phyloP scores from a whole-genome alignment of 2,888 invertebrate genomes.

The Heterodera filipjevi region DNA sequence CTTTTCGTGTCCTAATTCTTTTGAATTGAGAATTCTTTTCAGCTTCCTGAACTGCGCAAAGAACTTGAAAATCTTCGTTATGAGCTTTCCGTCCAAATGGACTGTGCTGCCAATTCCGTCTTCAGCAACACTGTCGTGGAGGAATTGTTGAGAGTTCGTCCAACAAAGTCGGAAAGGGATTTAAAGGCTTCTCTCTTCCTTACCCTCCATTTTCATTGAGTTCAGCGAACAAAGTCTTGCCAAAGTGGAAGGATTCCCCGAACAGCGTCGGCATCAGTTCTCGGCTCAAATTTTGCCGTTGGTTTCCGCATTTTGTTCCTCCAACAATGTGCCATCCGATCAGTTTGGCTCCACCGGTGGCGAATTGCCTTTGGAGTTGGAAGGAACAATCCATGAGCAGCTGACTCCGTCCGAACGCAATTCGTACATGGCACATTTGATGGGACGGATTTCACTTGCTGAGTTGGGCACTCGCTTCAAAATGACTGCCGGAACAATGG shows the following conservation, averaged over 20 bases:
- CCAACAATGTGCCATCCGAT: constrained; percentile 33
- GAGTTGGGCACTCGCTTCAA: constrained; percentile 32
- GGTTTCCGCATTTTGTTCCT: constrained; percentile 38
- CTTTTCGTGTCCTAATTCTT: neutral
- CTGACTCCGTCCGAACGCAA: constrained; percentile 39
- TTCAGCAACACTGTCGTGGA: constrained; percentile 73
- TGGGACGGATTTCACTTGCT: constrained; percentile 22
- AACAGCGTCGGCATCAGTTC: constrained; percentile 35
- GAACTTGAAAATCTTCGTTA: constrained; percentile 67
- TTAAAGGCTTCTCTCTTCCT: neutral
- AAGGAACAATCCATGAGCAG: constrained; percentile 35
- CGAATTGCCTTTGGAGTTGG: constrained; percentile 29
- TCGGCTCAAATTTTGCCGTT: constrained; percentile 35
- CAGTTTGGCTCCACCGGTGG: constrained; percentile 24
- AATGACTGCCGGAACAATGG: constrained; percentile 36
- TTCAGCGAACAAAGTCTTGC: constrained; percentile 40
- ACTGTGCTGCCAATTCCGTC: constrained; percentile 73
- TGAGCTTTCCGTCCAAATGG: constrained; percentile 68
- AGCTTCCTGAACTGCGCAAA: constrained; percentile 62
- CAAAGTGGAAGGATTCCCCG: constrained; percentile 38
- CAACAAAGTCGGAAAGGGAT: constrained; percentile 37
- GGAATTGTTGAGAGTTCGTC: constrained; percentile 68
- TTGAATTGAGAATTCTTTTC: neutral
- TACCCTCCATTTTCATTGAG: neutral
- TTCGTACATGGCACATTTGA: constrained; percentile 28